phyloP scores from a whole-genome alignment of 1,140 invertebrate genomes.

The Pseudomyrmex sp. region DNA sequence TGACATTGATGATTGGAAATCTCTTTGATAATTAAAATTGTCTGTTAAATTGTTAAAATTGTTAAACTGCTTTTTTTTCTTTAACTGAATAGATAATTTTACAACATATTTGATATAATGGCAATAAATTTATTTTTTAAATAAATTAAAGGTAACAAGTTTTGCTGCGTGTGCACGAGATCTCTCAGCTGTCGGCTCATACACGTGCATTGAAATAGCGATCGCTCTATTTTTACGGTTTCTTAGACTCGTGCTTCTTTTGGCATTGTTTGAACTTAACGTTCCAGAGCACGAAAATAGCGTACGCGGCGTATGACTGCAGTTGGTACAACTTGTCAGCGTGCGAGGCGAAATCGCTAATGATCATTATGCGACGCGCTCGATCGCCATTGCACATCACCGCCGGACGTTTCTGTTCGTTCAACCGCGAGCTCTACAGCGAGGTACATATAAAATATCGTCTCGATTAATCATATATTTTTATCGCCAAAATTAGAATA shows the following conservation, averaged over 20 bases:
- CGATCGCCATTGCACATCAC: conserved; percentile 72
- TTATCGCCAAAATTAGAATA: background rate
- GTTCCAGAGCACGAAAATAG: conserved; percentile 74
- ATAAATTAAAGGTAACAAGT: too few species aligned
- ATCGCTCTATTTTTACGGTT: background rate
- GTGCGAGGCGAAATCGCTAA: conserved; percentile 62
- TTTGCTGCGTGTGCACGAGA: too few species aligned
- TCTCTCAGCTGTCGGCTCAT: too few species aligned
- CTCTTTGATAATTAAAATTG: too few species aligned
- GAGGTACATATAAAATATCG: conserved; percentile 18
- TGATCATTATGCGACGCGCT: conserved; percentile 74
- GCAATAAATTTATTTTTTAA: too few species aligned
- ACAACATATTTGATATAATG: too few species aligned
- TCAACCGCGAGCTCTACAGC: conserved; percentile 66
- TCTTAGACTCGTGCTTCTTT: background rate
- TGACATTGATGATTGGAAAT: too few species aligned
- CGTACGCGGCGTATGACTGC: conserved; percentile 71
- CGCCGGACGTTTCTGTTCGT: conserved; percentile 72
- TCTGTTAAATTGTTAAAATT: too few species aligned
- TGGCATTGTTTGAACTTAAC: conserved; percentile 19
- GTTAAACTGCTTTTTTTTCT: too few species aligned
- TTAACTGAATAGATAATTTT: too few species aligned
- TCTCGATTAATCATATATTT: background rate
- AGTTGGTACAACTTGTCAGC: conserved; percentile 75
- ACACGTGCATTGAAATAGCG: too few species aligned